phyloP scores from a whole-genome alignment of 37 sponge, comb jelly and placozoan genomes.

The Chondrosia reniformis region DNA sequence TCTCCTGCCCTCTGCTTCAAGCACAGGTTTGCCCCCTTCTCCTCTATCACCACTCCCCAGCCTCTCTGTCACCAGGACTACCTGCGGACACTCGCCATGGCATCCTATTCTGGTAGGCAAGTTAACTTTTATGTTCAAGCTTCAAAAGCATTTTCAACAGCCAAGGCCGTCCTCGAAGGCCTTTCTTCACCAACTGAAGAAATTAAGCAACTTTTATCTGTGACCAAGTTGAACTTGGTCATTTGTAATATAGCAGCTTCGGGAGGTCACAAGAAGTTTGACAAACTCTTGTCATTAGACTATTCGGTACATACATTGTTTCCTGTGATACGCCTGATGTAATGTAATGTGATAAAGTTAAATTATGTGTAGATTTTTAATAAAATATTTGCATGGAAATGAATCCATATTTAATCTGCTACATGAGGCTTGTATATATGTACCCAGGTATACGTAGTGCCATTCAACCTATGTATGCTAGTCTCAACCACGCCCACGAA shows the following conservation, averaged over 20 bases:
- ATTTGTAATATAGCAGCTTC: slow-evolving; percentile 79
- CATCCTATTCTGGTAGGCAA: slow-evolving; percentile 53
- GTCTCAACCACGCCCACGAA: no score
- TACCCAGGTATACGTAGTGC: no score
- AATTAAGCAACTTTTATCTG: slow-evolving; percentile 51
- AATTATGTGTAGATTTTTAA: no score
- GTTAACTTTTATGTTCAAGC: slow-evolving; percentile 68
- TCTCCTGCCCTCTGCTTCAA: slow-evolving; percentile 45
- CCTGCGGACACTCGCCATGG: slow-evolving; percentile 39
- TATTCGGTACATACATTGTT: slow-evolving; percentile 81
- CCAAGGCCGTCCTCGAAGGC: slow-evolving; percentile 57
- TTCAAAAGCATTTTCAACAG: slow-evolving; percentile 49
- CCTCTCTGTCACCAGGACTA: slow-evolving; percentile 66
- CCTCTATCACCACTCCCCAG: slow-evolving; percentile 66
- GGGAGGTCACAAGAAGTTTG: slow-evolving; percentile 84
- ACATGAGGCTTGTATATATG: no score
- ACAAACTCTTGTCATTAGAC: slow-evolving; percentile 55
- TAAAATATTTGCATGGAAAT: no score
- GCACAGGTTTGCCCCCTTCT: slow-evolving; percentile 76
- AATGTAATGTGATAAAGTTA: no score
- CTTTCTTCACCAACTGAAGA: slow-evolving; percentile 34
- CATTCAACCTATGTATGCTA: no score
- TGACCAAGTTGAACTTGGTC: slow-evolving; percentile 89
- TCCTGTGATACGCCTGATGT: slow-evolving; percentile 78
- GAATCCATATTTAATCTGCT: no score